Percentiles rank a stretch among this genome's conserved stretches.
Evolutionary conservation across 2,888 invertebrate species (phyloP).

Genomic region (Schrankia costaestrigalis): DNA sequence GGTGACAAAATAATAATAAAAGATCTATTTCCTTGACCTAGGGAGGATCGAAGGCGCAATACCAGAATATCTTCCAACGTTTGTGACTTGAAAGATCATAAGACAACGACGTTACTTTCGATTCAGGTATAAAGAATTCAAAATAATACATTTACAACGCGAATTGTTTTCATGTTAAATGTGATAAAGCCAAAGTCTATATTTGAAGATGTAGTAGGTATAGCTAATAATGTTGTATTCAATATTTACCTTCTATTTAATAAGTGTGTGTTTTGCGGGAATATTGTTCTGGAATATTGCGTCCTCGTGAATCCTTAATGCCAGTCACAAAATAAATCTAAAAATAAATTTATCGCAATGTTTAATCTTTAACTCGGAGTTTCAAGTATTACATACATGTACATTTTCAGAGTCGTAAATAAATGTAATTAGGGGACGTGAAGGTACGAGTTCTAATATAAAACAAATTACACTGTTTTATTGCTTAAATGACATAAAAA

Average conservation of each 20-base stretch:
- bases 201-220: too few relatives aligned
- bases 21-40: constrained; percentile 50
- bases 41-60: constrained; percentile 76
- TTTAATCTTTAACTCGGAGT: too few relatives aligned
- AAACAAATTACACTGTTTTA: constrained; percentile 51
- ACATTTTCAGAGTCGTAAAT: constrained; percentile 44
- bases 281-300: constrained; percentile 62
- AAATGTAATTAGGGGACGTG: constrained; percentile 50
- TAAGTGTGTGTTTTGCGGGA: not conserved
- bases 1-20: not conserved
- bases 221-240: not conserved
- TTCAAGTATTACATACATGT: too few relatives aligned
- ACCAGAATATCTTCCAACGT: constrained; percentile 52
- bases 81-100: constrained; percentile 54
- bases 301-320: constrained; percentile 78
- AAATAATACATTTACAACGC: constrained; percentile 22
- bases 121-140: constrained; percentile 32
- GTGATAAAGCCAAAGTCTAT: too few relatives aligned
- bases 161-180: constrained; percentile 34
- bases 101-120: constrained; percentile 19
- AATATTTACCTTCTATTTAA: not conserved
- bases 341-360: constrained; percentile 15
- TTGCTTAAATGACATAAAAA: constrained; percentile 53
- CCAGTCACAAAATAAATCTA: constrained; percentile 31
- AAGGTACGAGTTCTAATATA: constrained; percentile 43